Base-by-base conservation (phyloP, 2,113 vertebrate species). In the Carassius gibelio region DNA sequence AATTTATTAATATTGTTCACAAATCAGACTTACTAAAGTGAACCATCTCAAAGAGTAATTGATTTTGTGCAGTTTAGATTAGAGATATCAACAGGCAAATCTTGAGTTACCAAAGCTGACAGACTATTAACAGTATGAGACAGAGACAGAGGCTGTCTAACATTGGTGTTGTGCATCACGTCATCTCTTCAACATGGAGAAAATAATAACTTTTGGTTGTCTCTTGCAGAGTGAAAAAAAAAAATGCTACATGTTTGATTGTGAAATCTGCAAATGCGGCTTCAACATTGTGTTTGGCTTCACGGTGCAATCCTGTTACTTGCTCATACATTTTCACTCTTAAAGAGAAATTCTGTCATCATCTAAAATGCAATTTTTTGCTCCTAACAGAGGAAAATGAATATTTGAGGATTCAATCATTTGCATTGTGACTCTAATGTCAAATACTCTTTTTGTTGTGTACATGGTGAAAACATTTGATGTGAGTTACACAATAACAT, bases 91-190 rank as follows among this genome's bases (percentile, higher is more conserved):
- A 81, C 80, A 69, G 45, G 78, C 15, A 45, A 81, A 69, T n/a
- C 23, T 52, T 69, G 26, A 68, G 38, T 81, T 81, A 55, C 61
- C 42, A 30, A 62, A 48, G 42, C 42, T 81, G 79, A 81, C 79
- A 81, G 61, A 66, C 62, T 52, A n/a, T 52, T 26, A 1, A 26
- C 26, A 26, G 26, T 26, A 26, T 26, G 26, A 26, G 26, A 26
- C 80, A 81, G 80, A 69, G 62, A 81, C 80, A 13, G 62, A 81
- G 80, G 80, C 80, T 81, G 80, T 81, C 45, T 69, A 48, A 52
- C 61, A 81, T 69, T 30, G 55, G 62, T 36, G 80, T 69, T 69
- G 42, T 81, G 17, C 78, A 80, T 80, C 61, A 81, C 26, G 17
- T 55, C 80, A 23, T 52, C 26, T 34, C 15, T 52, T 26, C 80